These are phyloP conservation scores for Blastobasis adustella DNA, from an alignment of 2,888 invertebrate genomes.

Conservation along the genomic window DNA sequence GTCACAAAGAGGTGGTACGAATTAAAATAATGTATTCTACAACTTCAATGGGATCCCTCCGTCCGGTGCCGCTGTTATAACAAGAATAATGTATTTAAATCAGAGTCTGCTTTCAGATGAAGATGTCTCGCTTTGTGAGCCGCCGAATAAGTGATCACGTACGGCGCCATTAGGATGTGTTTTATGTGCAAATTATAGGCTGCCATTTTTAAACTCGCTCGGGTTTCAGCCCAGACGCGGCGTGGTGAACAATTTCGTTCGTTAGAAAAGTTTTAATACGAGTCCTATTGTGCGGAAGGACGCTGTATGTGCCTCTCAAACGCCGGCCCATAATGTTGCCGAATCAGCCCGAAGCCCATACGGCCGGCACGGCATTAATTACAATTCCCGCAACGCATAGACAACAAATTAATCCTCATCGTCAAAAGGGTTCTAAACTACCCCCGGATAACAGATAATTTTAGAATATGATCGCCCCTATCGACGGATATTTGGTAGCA, in stretches of 20 bases:
- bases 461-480: constrained; percentile 67
- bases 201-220: constrained; percentile 65
- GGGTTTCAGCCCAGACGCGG: constrained; percentile 33
- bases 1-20: constrained; percentile 72
- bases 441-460: constrained; percentile 64
- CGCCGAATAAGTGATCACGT: constrained; percentile 70
- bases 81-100: constrained; percentile 75
- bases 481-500: constrained; percentile 66
- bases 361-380: constrained; percentile 33
- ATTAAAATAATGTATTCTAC: constrained; percentile 75
- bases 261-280: constrained; percentile 58
- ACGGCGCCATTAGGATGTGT: constrained; percentile 68
- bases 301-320: constrained; percentile 9
- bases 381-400: constrained; percentile 47
- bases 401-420: constrained; percentile 62
- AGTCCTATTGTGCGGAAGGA: constrained; percentile 20
- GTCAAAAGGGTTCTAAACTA: constrained; percentile 64
- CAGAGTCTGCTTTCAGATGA: constrained; percentile 69
- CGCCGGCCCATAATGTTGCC: constrained; percentile 6
- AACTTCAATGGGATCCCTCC: constrained; percentile 68
- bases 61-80: constrained; percentile 68
- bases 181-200: constrained; percentile 74
- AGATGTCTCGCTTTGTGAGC: constrained; percentile 66
- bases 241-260: constrained; percentile 55
- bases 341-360: neutral